Evolutionary conservation across 2,113 vertebrate species (phyloP).

Genomic region (Salminus brasiliensis): DNA sequence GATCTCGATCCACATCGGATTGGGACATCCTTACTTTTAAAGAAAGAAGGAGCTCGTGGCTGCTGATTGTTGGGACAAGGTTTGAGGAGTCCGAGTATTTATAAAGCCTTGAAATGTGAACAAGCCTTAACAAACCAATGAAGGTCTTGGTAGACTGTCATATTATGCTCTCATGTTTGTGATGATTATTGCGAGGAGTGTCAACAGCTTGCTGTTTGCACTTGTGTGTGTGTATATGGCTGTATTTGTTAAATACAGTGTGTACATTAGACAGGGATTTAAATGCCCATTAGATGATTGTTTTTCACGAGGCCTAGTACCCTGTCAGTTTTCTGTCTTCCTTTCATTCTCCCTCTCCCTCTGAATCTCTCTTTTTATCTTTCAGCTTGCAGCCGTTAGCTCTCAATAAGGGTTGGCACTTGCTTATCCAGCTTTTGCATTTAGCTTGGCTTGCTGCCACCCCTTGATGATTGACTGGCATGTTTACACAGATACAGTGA

Average conservation of each 20-base stretch:
- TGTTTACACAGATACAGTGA: constrained; percentile 44
- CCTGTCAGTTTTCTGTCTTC: constrained; percentile 31
- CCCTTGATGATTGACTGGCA: constrained; percentile 14
- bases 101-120: no score
- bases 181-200: background rate
- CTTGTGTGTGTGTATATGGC: constrained; percentile 13
- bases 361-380: constrained; percentile 18
- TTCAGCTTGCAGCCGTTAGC: background rate
- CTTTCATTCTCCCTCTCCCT: constrained; percentile 19
- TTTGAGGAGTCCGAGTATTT: no score
- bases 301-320: constrained; percentile 44
- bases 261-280: constrained; percentile 50
- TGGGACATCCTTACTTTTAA: no score
- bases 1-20: no score
- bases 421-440: background rate
- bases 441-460: constrained; percentile 57
- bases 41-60: no score
- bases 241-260: constrained; percentile 14
- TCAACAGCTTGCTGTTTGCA: constrained; percentile 4
- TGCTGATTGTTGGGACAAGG: no score
- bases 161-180: background rate
- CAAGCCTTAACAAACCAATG: no score
- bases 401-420: background rate
- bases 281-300: constrained; percentile 65
- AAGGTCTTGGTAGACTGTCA: no score